Evolutionary conservation across 1,140 invertebrate genomes (phyloP).

Genomic region (Aphis craccivora): DNA sequence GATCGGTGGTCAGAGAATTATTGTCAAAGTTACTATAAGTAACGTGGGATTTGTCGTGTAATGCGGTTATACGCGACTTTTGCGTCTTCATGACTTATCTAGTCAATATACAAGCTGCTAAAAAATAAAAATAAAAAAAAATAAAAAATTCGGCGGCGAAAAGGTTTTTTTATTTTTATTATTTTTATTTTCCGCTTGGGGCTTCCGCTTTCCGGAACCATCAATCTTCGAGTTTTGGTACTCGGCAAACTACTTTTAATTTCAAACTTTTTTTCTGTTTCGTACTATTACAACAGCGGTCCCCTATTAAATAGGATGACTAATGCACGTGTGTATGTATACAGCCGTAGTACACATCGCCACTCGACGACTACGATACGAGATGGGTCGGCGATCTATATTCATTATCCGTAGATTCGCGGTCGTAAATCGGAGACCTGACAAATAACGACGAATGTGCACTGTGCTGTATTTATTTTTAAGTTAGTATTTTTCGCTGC

Average conservation of each 20-base stretch:
- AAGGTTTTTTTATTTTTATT: not conserved
- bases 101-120: constrained; percentile 39
- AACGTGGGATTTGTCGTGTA: constrained; percentile 25
- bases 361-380: not conserved
- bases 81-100: constrained; percentile 33
- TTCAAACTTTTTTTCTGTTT: constrained; percentile 31
- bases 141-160: not conserved
- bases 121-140: constrained; percentile 13
- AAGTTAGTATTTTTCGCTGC: not conserved
- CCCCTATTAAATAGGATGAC: not conserved
- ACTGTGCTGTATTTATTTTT: not conserved
- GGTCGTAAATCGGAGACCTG: not conserved
- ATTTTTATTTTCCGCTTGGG: not conserved
- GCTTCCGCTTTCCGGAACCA: not conserved
- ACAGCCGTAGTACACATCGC: too few species aligned
- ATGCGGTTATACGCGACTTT: constrained; percentile 30
- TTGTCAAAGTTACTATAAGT: constrained; percentile 2
- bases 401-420: not conserved
- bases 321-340: not conserved
- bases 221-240: constrained; percentile 19
- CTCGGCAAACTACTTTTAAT: constrained; percentile 28
- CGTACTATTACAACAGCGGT: not conserved
- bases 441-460: not conserved
- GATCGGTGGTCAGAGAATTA: not conserved
- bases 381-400: not conserved